Conservation (phyloP, 2,888 invertebrate species). For the Oconnorella tubifera region DNA sequence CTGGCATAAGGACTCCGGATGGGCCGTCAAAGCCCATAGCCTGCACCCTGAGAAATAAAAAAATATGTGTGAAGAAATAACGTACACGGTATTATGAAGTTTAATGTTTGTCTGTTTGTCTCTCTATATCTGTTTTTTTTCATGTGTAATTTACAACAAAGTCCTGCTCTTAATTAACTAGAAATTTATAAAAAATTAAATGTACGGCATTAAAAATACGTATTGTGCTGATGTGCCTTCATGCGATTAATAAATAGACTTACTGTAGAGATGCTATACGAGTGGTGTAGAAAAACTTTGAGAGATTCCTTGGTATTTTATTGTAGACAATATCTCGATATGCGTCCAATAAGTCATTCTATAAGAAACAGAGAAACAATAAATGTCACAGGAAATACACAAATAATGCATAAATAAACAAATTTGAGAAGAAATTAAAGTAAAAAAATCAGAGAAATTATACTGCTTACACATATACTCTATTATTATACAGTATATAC, state of each 20-base stretch:
- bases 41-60: constrained; percentile 23
- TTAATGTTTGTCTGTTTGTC: background rate
- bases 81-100: background rate
- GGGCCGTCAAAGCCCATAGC: constrained; percentile 35
- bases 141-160: background rate
- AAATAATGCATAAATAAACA: background rate
- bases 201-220: no score
- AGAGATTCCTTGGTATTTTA: constrained; percentile 17
- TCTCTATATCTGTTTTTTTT: no score
- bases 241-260: no score
- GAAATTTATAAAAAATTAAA: no score
- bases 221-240: no score
- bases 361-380: constrained; percentile 4
- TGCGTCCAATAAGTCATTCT: constrained; percentile 25
- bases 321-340: constrained; percentile 25
- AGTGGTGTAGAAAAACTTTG: constrained; percentile 10
- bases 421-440: background rate
- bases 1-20: constrained; percentile 28
- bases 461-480: no score
- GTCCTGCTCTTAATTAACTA: background rate
- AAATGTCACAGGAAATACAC: background rate
- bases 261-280: background rate
- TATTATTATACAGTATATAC: no score
- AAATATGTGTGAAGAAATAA: no score
- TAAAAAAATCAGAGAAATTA: no score